These are phyloP conservation scores for Protobothrops flavoviridis DNA, from an alignment of 2,113 vertebrate species.

Conservation along the genomic window DNA sequence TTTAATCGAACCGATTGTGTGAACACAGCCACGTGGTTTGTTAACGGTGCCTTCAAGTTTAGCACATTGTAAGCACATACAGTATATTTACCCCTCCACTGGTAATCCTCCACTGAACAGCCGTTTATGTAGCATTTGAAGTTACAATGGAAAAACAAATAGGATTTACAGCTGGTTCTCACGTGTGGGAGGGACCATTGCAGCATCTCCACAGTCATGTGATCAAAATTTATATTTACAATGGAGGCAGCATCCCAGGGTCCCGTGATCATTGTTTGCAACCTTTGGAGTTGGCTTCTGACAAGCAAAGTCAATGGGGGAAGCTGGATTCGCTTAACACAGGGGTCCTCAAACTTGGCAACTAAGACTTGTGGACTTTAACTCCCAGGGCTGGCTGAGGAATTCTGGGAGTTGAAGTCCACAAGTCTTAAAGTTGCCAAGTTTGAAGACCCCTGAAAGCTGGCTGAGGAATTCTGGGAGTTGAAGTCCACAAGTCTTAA, in stretches of 20 bases:
- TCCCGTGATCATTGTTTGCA: too few relatives aligned
- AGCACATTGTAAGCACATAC: not conserved
- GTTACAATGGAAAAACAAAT: not conserved
- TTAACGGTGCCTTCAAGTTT: not conserved
- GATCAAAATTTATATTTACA: not conserved
- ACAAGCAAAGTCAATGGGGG: too few relatives aligned
- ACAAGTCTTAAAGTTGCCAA: too few relatives aligned
- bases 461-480: too few relatives aligned
- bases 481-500: too few relatives aligned
- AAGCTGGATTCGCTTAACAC: not conserved
- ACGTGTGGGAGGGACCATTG: not conserved
- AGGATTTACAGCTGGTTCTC: not conserved
- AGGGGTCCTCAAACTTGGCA: too few relatives aligned
- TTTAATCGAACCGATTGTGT: not conserved
- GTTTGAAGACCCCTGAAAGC: too few relatives aligned
- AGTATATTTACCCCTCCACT: not conserved
- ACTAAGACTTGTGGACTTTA: too few relatives aligned
- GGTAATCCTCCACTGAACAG: not conserved
- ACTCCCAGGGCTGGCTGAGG: too few relatives aligned
- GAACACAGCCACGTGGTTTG: not conserved
- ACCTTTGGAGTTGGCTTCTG: too few relatives aligned
- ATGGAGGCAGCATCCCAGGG: too few relatives aligned
- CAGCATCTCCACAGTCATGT: not conserved
- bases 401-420: too few relatives aligned
- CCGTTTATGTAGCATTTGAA: not conserved